Conservation (phyloP, 2,797 vertebrate genomes). For the Tiaroga cobitis region DNA sequence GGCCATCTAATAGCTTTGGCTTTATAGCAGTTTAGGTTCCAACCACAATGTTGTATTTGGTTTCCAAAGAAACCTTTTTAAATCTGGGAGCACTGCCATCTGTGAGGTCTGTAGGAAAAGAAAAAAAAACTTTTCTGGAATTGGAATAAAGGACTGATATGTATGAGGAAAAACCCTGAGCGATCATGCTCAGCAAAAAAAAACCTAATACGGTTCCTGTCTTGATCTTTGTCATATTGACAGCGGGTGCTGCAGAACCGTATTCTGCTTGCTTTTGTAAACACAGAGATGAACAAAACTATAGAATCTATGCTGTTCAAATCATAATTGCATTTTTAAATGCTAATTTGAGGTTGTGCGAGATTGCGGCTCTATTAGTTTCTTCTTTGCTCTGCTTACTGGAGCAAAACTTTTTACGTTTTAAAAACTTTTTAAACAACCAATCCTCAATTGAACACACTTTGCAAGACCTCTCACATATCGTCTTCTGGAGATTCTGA, state of each 20-base stretch:
- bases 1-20: conserved; percentile 27
- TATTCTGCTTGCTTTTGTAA: conserved; percentile 20
- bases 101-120: conserved; percentile 34
- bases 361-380: neutral
- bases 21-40: conserved; percentile 50
- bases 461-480: neutral
- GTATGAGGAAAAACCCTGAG: conserved; percentile 30
- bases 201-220: neutral
- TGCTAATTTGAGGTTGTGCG: neutral
- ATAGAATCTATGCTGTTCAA: neutral
- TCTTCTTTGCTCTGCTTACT: neutral
- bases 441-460: neutral
- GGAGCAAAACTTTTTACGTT: neutral
- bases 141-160: conserved; percentile 49
- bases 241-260: neutral
- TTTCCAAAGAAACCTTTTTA: conserved; percentile 62
- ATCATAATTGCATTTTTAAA: neutral
- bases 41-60: conserved; percentile 62
- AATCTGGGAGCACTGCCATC: conserved; percentile 51
- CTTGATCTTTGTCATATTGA: too few relatives aligned
- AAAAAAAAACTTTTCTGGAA: conserved; percentile 39
- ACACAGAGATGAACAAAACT: neutral
- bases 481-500: neutral
- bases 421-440: neutral
- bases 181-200: conserved; percentile 36